phyloP scores from a whole-genome alignment of 1,140 invertebrate genomes.

The Drosophila repletoides region DNA sequence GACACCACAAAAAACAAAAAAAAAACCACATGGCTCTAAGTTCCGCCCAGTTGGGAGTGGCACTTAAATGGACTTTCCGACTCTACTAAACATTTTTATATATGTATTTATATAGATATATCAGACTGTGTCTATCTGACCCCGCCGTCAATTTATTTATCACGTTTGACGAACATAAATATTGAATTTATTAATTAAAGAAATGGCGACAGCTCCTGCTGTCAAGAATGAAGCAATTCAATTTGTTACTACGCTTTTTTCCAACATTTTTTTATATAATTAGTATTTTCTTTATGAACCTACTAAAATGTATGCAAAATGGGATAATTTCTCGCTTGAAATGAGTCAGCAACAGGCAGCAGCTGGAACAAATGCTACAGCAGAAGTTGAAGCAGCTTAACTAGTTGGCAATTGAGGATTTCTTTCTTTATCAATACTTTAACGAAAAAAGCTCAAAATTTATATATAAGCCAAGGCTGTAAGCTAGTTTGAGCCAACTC shows the following conservation, averaged over 20 bases:
- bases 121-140: not conserved
- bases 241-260: not conserved
- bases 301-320: too few relatives aligned
- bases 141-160: constrained; percentile 39
- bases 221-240: not conserved
- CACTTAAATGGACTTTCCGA: constrained; percentile 7
- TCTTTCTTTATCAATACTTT: too few relatives aligned
- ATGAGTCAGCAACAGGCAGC: too few relatives aligned
- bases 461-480: too few relatives aligned
- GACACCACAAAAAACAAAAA: not conserved
- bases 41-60: constrained; percentile 9
- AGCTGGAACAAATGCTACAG: too few relatives aligned
- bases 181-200: constrained; percentile 50
- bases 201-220: constrained; percentile 17
- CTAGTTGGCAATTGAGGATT: too few relatives aligned
- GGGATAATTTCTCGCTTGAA: too few relatives aligned
- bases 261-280: not conserved
- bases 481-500: too few relatives aligned
- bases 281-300: too few relatives aligned
- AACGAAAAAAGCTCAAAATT: too few relatives aligned
- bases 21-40: not conserved
- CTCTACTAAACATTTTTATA: not conserved
- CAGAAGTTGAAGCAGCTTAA: too few relatives aligned
- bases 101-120: not conserved
- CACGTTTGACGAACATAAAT: constrained; percentile 47